Percentiles rank a stretch among this genome's conserved stretches.
Evolutionary conservation across 2,113 vertebrate genomes (phyloP).

Genomic region (Triplophysa tibetana): DNA sequence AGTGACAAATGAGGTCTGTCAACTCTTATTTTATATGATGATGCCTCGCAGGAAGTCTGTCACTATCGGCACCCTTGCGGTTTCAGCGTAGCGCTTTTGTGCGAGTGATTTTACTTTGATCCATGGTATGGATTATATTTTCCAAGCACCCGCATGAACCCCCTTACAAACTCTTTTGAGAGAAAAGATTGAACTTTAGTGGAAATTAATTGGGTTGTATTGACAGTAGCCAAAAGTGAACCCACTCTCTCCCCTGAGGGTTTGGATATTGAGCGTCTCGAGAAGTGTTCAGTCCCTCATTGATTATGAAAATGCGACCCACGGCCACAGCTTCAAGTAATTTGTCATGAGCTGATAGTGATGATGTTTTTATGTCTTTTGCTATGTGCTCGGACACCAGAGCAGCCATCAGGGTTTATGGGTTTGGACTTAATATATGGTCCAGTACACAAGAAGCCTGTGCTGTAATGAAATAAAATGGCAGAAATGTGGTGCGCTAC

Average conservation of each 20-base stretch:
- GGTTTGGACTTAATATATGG: neutral
- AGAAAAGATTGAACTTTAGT: constrained; percentile 8
- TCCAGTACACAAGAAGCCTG: neutral
- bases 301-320: constrained; percentile 60
- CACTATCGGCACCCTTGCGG: neutral
- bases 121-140: constrained; percentile 28
- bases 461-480: constrained; percentile 14
- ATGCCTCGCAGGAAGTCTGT: neutral
- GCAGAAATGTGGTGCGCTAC: constrained; percentile 29
- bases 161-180: constrained; percentile 13
- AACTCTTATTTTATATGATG: neutral
- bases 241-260: constrained; percentile 18
- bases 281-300: constrained; percentile 41
- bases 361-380: constrained; percentile 37
- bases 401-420: constrained; percentile 19
- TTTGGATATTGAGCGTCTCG: constrained; percentile 43
- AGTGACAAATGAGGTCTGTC: neutral
- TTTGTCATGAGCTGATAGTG: constrained; percentile 51
- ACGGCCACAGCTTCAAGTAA: constrained; percentile 49
- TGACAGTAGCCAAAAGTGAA: constrained; percentile 46
- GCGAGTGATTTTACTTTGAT: constrained; percentile 23
- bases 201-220: constrained; percentile 48
- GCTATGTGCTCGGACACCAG: neutral
- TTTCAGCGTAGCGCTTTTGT: neutral
- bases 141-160: neutral